Evolutionary conservation across 2,888 invertebrate genomes (phyloP), one percentile per base, ranked within the genome.

Genomic region (Leucania comma): DNA sequence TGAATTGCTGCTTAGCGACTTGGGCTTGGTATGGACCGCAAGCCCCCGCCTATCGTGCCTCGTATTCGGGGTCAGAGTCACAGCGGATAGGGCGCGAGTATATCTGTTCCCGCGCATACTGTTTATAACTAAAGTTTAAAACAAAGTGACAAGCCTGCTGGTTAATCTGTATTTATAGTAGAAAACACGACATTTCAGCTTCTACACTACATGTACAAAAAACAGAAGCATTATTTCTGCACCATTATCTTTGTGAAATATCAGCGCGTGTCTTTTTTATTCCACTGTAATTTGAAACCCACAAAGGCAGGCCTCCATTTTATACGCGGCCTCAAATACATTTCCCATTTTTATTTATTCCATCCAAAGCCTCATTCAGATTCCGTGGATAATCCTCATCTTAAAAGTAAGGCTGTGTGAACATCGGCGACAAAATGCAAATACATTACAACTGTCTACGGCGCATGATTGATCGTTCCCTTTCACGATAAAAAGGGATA

Each of bases 391-490:
- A 80, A 84, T 84, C 80, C 75, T 66, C 75, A 81, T 82, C 71
- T 68, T 62, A 63, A 70, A 68, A 74, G 63, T 71, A 77, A 77
- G 74, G 71, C 68, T 67, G 68, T 59, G 53, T 74, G 80, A 68
- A 84, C 67, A 65, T 60, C 53, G 56, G 72, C 76, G 72, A 86
- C 86, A 82, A 84, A 84, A 84, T 80, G 75, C 79, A 83, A 83
- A 84, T 78, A 85, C 84, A 83, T 86, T 85, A 84, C 76, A 76
- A 73, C 77, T 73, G 84, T 83, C 84, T 73, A 57, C 78, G 48
- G 66, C 51, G 54, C 48, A 81, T 83, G 83, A 83, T 83, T 83
- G 83, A 83, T 83, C 83, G 77, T 75, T 71, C 60, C 32, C 32
- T 69, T 81, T 82, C 70, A 72, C 56, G 83, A 80, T 78, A 84